phyloP scores from a whole-genome alignment of 2,888 invertebrate species.

The Heliconius cydno region DNA sequence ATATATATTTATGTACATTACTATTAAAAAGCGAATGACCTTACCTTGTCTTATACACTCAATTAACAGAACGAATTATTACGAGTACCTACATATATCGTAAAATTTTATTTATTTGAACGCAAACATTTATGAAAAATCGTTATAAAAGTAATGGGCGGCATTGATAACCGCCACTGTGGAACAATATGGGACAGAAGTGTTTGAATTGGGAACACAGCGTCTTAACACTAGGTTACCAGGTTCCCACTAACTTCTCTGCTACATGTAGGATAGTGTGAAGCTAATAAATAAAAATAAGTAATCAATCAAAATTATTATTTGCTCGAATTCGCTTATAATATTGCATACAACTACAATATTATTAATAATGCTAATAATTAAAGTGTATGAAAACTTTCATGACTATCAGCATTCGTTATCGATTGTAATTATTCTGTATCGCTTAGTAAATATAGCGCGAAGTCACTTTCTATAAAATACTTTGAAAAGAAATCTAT shows the following conservation, averaged over 20 bases:
- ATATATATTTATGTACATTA: background rate
- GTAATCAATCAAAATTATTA: background rate
- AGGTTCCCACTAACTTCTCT: no score
- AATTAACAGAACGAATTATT: conserved; percentile 12
- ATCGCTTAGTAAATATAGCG: conserved; percentile 19
- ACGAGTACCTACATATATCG: background rate
- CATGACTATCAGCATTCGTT: conserved; percentile 9
- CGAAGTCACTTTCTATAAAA: conserved; percentile 24
- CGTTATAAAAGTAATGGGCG: no score
- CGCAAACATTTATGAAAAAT: background rate
- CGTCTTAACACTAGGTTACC: no score
- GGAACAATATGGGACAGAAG: no score
- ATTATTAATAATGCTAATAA: background rate
- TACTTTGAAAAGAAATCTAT: conserved; percentile 14
- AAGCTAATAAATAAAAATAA: background rate
- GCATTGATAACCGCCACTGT: no score
- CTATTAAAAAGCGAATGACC: conserved; percentile 4
- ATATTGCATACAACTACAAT: background rate
- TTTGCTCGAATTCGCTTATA: background rate
- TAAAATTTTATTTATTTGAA: background rate
- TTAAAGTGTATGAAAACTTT: conserved; percentile 16
- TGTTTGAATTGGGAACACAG: no score
- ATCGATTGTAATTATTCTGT: conserved; percentile 22
- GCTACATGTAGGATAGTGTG: no score
- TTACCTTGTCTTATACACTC: conserved; percentile 7